Evolutionary conservation across 2,113 vertebrate species (phyloP).

Genomic region (Nettapus auritus): DNA sequence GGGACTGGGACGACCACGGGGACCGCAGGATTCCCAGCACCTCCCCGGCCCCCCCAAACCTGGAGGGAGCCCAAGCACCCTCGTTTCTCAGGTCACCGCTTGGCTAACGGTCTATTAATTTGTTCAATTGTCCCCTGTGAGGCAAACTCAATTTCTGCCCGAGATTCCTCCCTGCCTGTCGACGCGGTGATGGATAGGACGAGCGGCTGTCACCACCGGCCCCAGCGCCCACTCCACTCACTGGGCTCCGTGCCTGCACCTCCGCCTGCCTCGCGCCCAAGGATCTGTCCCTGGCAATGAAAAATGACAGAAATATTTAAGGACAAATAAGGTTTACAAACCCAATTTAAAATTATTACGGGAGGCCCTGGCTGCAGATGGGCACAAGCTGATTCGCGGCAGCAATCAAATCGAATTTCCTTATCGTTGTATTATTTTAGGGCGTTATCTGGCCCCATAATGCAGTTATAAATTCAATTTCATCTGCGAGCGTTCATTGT

Average conservation of each 20-base stretch:
- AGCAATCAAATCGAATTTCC: conserved; percentile 98
- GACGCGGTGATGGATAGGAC: conserved; percentile 96
- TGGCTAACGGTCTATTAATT: conserved; percentile 99
- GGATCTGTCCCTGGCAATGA: conserved; percentile 82
- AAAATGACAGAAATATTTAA: conserved; percentile 89
- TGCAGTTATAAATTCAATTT: conserved; percentile 97
- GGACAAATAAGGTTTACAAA: conserved; percentile 87
- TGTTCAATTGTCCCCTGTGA: conserved; percentile 94
- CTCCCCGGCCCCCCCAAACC: conserved; percentile 14
- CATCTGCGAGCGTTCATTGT: conserved; percentile 91
- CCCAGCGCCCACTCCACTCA: conserved; percentile 54
- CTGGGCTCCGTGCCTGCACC: neutral
- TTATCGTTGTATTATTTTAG: conserved; percentile 98
- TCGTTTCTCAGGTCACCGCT: conserved; percentile 95
- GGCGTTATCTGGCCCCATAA: conserved; percentile 95
- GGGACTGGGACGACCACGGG: neutral
- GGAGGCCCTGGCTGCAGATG: conserved; percentile 80
- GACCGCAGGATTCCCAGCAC: neutral
- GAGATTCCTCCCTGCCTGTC: conserved; percentile 82
- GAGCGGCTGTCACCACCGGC: conserved; percentile 89
- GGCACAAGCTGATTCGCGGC: conserved; percentile 80
- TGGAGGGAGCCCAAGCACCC: conserved; percentile 72
- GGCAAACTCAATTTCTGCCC: conserved; percentile 93
- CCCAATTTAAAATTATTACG: conserved; percentile 85
- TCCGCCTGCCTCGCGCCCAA: conserved; percentile 61